Evolutionary conservation across 2,888 invertebrate genomes (phyloP), one percentile per base, ranked within the genome.

Genomic region (Schrankia costaestrigalis): DNA sequence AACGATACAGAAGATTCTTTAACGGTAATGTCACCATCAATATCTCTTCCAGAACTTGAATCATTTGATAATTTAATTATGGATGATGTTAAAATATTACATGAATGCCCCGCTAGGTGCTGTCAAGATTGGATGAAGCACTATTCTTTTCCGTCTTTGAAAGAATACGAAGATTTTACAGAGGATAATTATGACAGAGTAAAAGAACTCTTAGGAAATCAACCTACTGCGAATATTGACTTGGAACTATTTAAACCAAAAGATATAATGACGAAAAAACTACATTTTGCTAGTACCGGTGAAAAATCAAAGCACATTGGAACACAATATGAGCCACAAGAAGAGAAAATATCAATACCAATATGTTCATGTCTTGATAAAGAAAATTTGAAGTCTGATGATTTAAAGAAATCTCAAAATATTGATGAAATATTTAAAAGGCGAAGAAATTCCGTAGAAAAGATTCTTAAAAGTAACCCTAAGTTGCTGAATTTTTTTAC

Each of bases 261-360:
- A 37, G 39, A 56, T 22, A 68, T 81, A 14, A 64, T 64, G 4
- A 38, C 44, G 14, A 46, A 45, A 25, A 67, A 77, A 32, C 35
- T 83, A 24, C 78, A 71, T 11, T 86, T 84, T 67, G 48, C 69
- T 10, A 60, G 47, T 29, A 82, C 78, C 3, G 69, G 63, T 31
- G 78, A 84, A 47, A 59, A 40, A 11, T 58, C 44, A 49, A 74
- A 63, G 14, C 64, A 67, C 18, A 58, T 63, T 3, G 78, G 58
- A 12, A 84, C 85, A 13, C 86, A 86, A 48, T 86, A 70, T 60
- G 82, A 81, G 0, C 80, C 78, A 31, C 71, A 73, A 57, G 83
- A 84, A 59, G 68, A 76, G 24, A 9, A 78, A 11, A 19, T 13
- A 44, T 61, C 35, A 25, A 26, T 49, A n/a, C 37, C 37, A 13